A percentile compares a stretch with the other conserved stretches of the same genome.
Conservation (phyloP, 2,888 invertebrate species). For the Phaonia tiefii region DNA sequence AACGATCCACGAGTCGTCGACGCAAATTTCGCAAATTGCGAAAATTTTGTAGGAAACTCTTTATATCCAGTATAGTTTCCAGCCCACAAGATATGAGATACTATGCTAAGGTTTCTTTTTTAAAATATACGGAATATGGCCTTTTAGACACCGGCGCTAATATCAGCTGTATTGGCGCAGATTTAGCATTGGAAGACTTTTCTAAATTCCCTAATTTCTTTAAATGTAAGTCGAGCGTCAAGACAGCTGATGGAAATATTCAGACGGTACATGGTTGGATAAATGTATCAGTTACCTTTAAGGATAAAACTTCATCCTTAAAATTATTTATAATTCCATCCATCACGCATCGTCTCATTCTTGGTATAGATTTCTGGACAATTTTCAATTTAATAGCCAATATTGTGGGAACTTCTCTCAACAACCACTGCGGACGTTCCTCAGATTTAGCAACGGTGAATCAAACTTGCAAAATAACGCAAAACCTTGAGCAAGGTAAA, state of each 20-base stretch:
- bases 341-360: conserved; percentile 22
- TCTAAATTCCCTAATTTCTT: conserved; percentile 2
- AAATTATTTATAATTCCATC: conserved; percentile 41
- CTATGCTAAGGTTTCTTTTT: not conserved
- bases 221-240: not conserved
- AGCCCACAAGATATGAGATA: not conserved
- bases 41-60: not conserved
- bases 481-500: not conserved
- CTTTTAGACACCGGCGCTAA: not conserved
- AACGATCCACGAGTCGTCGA: conserved; percentile 4
- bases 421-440: too few relatives aligned
- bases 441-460: too few relatives aligned
- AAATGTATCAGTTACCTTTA: conserved; percentile 10
- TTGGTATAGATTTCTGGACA: conserved; percentile 46
- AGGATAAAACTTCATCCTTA: not conserved
- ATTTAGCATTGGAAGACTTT: conserved; percentile 36
- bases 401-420: too few relatives aligned
- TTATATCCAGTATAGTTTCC: not conserved
- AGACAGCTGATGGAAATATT: not conserved
- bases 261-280: conserved; percentile 24
- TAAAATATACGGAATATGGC: not conserved
- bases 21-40: not conserved
- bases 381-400: conserved; percentile 10
- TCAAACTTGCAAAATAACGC: not conserved
- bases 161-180: conserved; percentile 46